phyloP scores from a whole-genome alignment of 2,888 invertebrate species.

The Girardia tigrina region DNA sequence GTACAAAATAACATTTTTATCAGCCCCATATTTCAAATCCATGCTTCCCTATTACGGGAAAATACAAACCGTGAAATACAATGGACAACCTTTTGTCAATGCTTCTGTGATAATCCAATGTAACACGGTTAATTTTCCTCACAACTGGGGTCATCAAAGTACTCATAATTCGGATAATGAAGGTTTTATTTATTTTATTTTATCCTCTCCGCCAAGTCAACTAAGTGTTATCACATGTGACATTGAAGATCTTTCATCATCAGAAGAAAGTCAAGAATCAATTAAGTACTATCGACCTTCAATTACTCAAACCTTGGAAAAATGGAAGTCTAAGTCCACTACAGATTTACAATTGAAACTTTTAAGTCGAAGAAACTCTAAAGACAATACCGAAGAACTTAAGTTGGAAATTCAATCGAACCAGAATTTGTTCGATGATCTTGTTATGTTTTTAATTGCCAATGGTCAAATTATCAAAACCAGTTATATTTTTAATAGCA shows the following conservation, averaged over 20 bases:
- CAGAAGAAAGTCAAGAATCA: background rate
- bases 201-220: background rate
- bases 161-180: background rate
- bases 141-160: background rate
- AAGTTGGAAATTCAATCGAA: background rate
- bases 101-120: background rate
- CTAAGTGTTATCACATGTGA: background rate
- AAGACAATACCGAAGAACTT: background rate
- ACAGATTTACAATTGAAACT: background rate
- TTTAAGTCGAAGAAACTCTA: background rate
- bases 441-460: background rate
- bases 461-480: constrained; percentile 18
- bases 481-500: background rate
- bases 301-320: background rate
- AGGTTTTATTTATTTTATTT: background rate
- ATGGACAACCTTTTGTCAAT: background rate
- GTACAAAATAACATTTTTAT: background rate
- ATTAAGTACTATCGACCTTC: background rate
- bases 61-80: background rate
- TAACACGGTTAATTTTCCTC: background rate
- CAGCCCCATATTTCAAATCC: background rate
- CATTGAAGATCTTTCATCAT: background rate
- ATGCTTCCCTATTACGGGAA: constrained; percentile 11
- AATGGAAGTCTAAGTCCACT: background rate
- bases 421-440: background rate